These are phyloP conservation scores for Cyclura pinguis DNA, from an alignment of 2,797 vertebrate species.

Conservation along the genomic window DNA sequence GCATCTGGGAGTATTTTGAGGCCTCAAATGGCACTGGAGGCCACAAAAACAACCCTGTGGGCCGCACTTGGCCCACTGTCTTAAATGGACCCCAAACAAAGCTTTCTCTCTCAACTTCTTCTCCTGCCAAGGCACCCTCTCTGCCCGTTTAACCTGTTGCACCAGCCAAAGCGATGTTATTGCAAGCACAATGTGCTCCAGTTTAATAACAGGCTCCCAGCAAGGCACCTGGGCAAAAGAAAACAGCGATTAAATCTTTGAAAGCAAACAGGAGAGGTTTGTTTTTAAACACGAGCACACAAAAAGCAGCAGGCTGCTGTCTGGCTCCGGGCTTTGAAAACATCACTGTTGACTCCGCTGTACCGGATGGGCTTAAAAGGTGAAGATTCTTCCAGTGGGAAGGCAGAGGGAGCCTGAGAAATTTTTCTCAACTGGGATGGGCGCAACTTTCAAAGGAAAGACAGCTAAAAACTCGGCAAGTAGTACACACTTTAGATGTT, in stretches of 20 bases:
- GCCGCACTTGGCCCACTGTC: not conserved
- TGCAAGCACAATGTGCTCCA: no score
- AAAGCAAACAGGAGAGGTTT: constrained; percentile 18
- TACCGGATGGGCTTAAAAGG: no score
- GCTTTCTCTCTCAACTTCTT: rapidly evolving
- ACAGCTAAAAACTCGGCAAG: not conserved
- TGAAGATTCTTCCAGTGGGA: not conserved
- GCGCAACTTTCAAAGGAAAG: not conserved
- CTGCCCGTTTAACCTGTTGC: not conserved
- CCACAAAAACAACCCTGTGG: no score
- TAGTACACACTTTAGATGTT: not conserved
- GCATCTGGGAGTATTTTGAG: no score
- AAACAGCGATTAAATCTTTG: constrained; percentile 36
- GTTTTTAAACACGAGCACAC: not conserved
- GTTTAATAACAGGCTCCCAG: not conserved
- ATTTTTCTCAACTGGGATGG: not conserved
- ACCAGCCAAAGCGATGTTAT: not conserved
- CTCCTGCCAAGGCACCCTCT: no score
- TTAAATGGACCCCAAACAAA: not conserved
- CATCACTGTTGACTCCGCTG: not conserved
- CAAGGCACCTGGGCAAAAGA: not conserved
- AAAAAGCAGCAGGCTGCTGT: no score
- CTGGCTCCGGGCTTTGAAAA: not conserved
- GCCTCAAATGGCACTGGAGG: no score
- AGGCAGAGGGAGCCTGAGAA: not conserved